These are phyloP conservation scores for Anabas testudineus DNA, from an alignment of 2,797 vertebrate species.

Conservation along the genomic window DNA sequence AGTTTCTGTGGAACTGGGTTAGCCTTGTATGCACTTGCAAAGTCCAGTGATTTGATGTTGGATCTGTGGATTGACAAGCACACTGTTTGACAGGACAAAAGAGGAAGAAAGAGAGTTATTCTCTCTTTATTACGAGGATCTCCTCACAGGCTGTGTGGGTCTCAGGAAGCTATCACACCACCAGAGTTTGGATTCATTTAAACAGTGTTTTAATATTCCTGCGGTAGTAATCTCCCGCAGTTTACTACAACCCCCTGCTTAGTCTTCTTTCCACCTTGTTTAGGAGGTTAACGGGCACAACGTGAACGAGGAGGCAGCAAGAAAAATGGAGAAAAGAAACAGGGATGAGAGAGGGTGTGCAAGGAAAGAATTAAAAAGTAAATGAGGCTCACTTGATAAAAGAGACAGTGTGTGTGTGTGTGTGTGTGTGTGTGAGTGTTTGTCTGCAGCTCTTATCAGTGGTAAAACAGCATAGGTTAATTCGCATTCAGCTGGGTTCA, in stretches of 20 bases:
- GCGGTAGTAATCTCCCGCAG: constrained; percentile 6
- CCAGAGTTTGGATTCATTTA: constrained; percentile 27
- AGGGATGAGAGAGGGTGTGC: constrained; percentile 28
- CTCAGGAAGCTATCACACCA: constrained; percentile 17
- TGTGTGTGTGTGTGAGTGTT: constrained; percentile 38
- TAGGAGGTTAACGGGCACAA: constrained; percentile 42
- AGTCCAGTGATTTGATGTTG: constrained; percentile 26
- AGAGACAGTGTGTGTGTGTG: constrained; percentile 33
- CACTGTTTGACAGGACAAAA: constrained; percentile 52
- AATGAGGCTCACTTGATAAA: constrained; percentile 62
- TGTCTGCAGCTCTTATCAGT: constrained; percentile 67
- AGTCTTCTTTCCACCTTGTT: constrained; percentile 23
- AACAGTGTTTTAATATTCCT: constrained; percentile 45
- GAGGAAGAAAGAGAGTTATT: constrained; percentile 29
- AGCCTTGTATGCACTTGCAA: constrained; percentile 31
- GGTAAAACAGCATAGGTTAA: constrained; percentile 67
- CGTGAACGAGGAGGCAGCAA: constrained; percentile 31
- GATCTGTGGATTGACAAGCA: constrained; percentile 25
- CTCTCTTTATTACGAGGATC: constrained; percentile 20
- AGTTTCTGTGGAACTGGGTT: constrained; percentile 34
- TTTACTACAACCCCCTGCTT: constrained; percentile 17
- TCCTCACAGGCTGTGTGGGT: constrained; percentile 15
- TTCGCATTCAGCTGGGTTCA: constrained; percentile 64
- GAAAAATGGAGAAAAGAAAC: constrained; percentile 13
- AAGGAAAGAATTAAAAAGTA: constrained; percentile 68